Conservation (phyloP, 2,888 invertebrate genomes). For the Cheilosia impressa region DNA sequence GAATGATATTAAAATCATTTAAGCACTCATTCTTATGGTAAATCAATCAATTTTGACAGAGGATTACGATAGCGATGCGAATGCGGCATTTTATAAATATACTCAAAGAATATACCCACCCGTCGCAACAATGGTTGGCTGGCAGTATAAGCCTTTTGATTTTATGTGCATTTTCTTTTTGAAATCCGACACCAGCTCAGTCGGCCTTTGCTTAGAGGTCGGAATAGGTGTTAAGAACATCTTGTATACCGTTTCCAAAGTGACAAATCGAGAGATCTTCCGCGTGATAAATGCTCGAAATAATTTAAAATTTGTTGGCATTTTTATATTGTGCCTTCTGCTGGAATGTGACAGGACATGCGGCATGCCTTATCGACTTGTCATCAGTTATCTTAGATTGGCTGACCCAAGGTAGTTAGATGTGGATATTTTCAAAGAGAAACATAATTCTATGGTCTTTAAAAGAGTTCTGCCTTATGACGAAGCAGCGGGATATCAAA, state of each 20-base stretch:
- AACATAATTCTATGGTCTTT: too few species aligned
- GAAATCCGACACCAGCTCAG: constrained; percentile 2
- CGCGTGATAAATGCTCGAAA: not conserved
- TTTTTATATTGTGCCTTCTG: not conserved
- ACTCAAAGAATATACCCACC: constrained; percentile 1
- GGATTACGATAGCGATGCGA: constrained; percentile 21
- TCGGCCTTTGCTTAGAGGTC: not conserved
- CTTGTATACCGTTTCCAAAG: too few species aligned
- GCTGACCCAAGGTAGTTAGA: not conserved
- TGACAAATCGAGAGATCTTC: not conserved
- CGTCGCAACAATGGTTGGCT: not conserved
- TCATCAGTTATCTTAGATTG: not conserved
- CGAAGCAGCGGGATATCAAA: too few species aligned
- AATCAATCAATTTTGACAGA: constrained; percentile 38
- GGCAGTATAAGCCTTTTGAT: not conserved
- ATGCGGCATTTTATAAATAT: constrained; percentile 23
- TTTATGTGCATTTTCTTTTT: not conserved
- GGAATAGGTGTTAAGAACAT: not conserved
- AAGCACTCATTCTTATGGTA: not conserved
- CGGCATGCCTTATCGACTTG: not conserved
- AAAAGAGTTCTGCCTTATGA: too few species aligned
- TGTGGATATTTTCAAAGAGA: not conserved
- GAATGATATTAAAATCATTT: not conserved
- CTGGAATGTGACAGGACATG: not conserved
- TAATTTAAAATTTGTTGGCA: not conserved